Evolutionary conservation across 2,797 vertebrate species (phyloP).

Genomic region (Anableps anableps): DNA sequence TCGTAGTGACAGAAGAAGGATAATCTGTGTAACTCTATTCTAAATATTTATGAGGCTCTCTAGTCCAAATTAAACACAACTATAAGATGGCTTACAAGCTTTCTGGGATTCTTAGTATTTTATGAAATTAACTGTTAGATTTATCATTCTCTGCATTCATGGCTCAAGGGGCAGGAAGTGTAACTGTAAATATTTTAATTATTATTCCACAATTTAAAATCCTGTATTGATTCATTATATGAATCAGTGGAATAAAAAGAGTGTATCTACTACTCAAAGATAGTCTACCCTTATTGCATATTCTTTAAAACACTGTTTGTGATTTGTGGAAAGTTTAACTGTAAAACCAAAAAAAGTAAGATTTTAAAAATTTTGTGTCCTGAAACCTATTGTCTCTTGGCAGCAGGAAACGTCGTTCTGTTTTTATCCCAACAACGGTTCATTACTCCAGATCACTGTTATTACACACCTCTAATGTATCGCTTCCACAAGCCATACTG

Average conservation of each 20-base stretch:
- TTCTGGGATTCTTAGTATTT: not conserved
- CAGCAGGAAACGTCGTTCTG: not conserved
- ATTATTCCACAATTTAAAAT: not conserved
- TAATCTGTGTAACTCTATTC: not conserved
- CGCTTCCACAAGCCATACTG: conserved; percentile 44
- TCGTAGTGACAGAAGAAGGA: conserved; percentile 13
- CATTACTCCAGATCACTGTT: conserved; percentile 41
- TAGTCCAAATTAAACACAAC: conserved; percentile 1
- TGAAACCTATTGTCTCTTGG: not conserved
- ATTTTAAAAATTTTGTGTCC: not conserved
- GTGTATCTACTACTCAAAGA: not conserved
- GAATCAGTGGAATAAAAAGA: not conserved
- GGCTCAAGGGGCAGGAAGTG: not conserved
- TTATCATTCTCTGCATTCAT: not conserved
- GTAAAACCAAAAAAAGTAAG: not conserved
- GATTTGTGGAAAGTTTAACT: not conserved
- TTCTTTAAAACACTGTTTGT: not conserved
- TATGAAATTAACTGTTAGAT: not conserved
- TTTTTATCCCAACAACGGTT: conserved; percentile 11
- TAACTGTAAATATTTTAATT: not conserved
- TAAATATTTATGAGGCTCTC: conserved; percentile 11
- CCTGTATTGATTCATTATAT: no score
- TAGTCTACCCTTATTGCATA: not conserved
- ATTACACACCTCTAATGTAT: conserved; percentile 41
- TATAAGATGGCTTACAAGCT: not conserved